Conservation (phyloP, 2,113 vertebrate genomes). For the Scytalopus superciliaris region DNA sequence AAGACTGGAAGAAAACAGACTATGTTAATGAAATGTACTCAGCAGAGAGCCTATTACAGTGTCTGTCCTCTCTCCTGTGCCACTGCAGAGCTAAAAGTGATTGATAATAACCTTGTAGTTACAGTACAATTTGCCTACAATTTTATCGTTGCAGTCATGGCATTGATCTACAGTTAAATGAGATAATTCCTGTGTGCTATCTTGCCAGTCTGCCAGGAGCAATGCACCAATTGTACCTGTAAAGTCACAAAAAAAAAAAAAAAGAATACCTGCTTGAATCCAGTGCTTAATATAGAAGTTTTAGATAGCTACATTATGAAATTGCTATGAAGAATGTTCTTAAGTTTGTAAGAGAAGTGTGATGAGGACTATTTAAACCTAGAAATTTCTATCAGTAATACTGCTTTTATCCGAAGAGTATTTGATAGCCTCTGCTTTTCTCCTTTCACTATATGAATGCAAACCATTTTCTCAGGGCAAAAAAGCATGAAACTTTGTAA, state of each 20-base stretch:
- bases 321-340: constrained; percentile 32
- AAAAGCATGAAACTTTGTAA: not conserved
- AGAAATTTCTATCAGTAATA: not conserved
- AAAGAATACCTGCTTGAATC: constrained; percentile 33
- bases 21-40: constrained; percentile 10
- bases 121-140: constrained; percentile 50
- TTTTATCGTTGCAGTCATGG: constrained; percentile 45
- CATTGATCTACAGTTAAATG: constrained; percentile 63
- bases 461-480: not conserved
- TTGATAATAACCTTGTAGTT: constrained; percentile 59
- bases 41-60: constrained; percentile 18
- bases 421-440: not conserved
- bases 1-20: constrained; percentile 27
- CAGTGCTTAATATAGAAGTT: constrained; percentile 19
- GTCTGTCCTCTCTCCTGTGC: constrained; percentile 8
- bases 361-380: not conserved
- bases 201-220: constrained; percentile 33
- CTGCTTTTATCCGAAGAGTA: not conserved
- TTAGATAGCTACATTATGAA: constrained; percentile 22
- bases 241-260: constrained; percentile 46
- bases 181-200: constrained; percentile 46
- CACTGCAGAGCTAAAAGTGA: constrained; percentile 52
- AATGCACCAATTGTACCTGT: constrained; percentile 9
- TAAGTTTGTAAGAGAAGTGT: constrained; percentile 16
- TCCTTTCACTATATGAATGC: not conserved